A percentile compares a stretch with the other conserved stretches of the same genome.
Conservation (phyloP, 2,888 invertebrate species). For the Labia minor region DNA sequence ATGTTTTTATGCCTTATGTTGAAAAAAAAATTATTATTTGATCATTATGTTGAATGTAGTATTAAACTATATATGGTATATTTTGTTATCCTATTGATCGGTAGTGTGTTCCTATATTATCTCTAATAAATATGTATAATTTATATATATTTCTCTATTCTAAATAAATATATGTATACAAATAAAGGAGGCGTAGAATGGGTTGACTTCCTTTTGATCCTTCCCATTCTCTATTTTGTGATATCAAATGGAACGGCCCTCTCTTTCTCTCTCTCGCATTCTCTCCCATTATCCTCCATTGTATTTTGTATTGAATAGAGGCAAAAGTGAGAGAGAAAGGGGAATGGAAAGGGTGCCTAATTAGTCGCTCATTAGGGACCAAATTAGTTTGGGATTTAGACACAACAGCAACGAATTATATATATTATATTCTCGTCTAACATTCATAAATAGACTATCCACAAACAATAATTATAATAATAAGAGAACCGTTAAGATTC, state of each 20-base stretch:
- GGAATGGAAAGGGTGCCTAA: background rate
- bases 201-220: background rate
- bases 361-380: slow-evolving; percentile 13
- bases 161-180: no score
- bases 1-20: no score
- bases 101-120: background rate
- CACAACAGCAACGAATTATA: background rate
- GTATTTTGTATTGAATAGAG: background rate
- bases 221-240: background rate
- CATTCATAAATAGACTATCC: background rate
- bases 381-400: background rate
- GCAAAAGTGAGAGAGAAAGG: background rate
- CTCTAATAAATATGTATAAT: no score
- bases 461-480: background rate
- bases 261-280: background rate
- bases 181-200: background rate
- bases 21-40: no score
- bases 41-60: no score
- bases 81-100: no score
- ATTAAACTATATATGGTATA: no score
- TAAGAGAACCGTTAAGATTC: background rate
- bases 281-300: background rate
- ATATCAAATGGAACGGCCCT: background rate
- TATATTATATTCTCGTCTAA: background rate
- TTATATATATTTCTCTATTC: background rate